A percentile compares a stretch with the other conserved stretches of the same genome.
phyloP scores from a whole-genome alignment of 2,888 invertebrate species.

The Nomada ruficornis region DNA sequence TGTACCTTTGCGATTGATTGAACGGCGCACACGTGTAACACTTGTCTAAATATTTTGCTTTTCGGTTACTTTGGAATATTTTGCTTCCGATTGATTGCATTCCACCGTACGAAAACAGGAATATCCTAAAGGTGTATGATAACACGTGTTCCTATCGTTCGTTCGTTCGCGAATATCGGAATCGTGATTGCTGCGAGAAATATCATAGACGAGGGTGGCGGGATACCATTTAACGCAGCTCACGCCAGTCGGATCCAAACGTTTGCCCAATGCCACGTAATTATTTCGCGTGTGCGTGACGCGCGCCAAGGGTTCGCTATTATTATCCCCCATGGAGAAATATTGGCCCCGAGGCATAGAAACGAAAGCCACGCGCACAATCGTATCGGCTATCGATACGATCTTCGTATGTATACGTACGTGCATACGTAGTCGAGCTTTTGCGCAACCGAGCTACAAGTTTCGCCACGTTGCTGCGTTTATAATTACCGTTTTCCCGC shows the following conservation, averaged over 20 bases:
- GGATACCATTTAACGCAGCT: constrained; percentile 26
- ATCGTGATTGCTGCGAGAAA: no score
- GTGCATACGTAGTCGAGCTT: neutral
- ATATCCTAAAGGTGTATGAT: no score
- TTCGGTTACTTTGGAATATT: no score
- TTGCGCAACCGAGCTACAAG: constrained; percentile 25
- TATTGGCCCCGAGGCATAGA: constrained; percentile 54
- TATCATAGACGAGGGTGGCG: neutral
- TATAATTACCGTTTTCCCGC: constrained; percentile 34
- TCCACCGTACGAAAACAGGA: neutral
- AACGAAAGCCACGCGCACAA: constrained; percentile 24
- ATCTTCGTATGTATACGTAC: constrained; percentile 17
- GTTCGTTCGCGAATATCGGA: no score
- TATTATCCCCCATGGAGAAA: constrained; percentile 61
- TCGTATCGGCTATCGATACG: constrained; percentile 22
- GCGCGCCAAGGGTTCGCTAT: constrained; percentile 59
- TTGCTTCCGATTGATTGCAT: neutral
- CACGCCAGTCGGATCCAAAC: constrained; percentile 36
- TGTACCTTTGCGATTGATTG: no score
- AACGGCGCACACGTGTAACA: constrained; percentile 18
- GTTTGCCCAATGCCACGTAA: constrained; percentile 59
- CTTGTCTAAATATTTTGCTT: neutral
- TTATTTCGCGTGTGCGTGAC: constrained; percentile 56
- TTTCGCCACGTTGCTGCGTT: constrained; percentile 33
- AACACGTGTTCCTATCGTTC: no score